These are phyloP conservation scores for Sitta europaea DNA, from an alignment of 2,113 vertebrate genomes.

Conservation along the genomic window DNA sequence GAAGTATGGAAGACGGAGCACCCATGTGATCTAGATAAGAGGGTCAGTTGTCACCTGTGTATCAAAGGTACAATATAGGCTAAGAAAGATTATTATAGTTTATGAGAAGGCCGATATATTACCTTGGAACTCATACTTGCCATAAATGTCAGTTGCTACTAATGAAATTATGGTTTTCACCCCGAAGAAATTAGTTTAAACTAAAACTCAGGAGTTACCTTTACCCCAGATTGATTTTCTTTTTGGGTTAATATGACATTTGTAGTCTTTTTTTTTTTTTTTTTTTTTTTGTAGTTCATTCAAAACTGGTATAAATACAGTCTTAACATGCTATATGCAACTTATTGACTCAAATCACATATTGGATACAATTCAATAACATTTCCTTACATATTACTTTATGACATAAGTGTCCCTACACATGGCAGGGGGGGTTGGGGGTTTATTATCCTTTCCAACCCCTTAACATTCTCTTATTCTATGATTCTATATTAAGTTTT, in stretches of 20 bases:
- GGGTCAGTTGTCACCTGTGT: not conserved
- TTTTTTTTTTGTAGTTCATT: not conserved
- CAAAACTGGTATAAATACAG: conserved; percentile 6
- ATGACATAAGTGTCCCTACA: not conserved
- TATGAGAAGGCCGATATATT: not conserved
- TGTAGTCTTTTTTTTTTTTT: not conserved
- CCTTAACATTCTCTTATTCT: not conserved
- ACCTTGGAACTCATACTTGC: not conserved
- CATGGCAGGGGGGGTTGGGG: not conserved
- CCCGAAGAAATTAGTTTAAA: not conserved
- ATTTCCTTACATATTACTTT: not conserved
- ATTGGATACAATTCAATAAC: too few species aligned
- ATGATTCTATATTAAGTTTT: not conserved
- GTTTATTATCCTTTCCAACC: not conserved
- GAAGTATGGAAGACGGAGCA: not conserved
- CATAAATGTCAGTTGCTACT: not conserved
- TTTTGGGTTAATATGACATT: not conserved
- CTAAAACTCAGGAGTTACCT: not conserved
- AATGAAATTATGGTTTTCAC: not conserved
- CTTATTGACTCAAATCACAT: conserved; percentile 27
- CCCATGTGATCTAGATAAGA: not conserved
- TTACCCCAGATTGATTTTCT: not conserved
- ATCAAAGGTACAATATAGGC: not conserved
- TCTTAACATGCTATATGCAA: not conserved
- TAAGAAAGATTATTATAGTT: not conserved